Conservation (phyloP, 2,113 vertebrate genomes). For the Chionis minor region DNA sequence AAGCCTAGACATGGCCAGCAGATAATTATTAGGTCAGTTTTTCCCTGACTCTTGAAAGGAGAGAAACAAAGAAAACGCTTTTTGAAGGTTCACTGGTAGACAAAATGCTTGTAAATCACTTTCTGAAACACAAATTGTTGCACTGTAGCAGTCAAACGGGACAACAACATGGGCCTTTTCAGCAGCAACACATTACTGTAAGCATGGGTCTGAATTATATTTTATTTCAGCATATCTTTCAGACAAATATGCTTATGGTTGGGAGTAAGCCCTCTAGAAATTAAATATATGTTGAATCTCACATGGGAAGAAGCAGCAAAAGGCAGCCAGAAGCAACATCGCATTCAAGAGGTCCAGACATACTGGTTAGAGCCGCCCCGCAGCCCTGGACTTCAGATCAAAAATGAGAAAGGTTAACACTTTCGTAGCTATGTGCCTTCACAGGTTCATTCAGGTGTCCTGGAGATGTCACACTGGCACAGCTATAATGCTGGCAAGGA, state of each 20-base stretch:
- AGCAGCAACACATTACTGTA: neutral
- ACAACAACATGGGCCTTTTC: neutral
- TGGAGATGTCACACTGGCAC: neutral
- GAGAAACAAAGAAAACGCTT: neutral
- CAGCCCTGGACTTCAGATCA: neutral
- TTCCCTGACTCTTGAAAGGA: neutral
- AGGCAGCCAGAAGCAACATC: neutral
- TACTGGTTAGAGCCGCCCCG: neutral
- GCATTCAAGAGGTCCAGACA: neutral
- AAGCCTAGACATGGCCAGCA: neutral
- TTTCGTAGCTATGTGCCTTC: neutral
- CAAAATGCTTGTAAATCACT: neutral
- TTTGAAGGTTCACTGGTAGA: neutral
- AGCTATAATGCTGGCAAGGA: neutral
- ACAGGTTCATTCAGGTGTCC: neutral
- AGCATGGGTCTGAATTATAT: neutral
- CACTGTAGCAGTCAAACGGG: neutral
- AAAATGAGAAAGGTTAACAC: neutral
- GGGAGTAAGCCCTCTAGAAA: neutral
- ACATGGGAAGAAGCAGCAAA: neutral
- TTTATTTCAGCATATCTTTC: neutral
- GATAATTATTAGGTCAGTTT: conserved; percentile 1
- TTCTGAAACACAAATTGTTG: neutral
- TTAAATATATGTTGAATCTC: neutral
- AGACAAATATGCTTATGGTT: neutral